Evolutionary conservation across 2,113 vertebrate species (phyloP).

Genomic region (Mirza zaza): DNA sequence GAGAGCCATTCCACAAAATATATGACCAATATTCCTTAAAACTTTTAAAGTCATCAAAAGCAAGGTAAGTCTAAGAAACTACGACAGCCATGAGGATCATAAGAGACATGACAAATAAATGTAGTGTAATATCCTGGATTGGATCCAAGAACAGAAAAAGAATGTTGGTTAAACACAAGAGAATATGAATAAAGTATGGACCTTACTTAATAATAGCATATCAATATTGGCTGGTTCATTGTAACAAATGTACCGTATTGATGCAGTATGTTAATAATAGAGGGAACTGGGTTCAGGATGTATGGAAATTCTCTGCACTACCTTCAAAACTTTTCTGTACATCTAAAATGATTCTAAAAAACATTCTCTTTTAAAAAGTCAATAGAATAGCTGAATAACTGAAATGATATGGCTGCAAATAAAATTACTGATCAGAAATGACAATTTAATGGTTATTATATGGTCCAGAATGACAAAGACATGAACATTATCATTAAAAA

Average conservation of each 20-base stretch:
- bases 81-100: not conserved
- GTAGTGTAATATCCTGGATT: not conserved
- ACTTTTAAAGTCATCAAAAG: not conserved
- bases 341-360: not conserved
- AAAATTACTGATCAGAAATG: not conserved
- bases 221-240: not conserved
- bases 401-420: not conserved
- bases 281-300: not conserved
- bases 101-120: not conserved
- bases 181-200: not conserved
- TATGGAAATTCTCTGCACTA: not conserved
- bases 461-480: not conserved
- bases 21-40: not conserved
- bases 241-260: not conserved
- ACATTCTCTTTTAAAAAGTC: not conserved
- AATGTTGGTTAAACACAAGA: not conserved
- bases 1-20: not conserved
- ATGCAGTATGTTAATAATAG: not conserved
- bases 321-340: not conserved
- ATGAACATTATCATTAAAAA: not conserved
- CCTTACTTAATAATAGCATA: not conserved
- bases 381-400: not conserved
- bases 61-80: not conserved
- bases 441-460: not conserved
- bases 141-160: not conserved